A percentile compares a stretch with the other conserved stretches of the same genome.
Conservation (phyloP, 2,113 vertebrate species). For the Ageneiosus marmoratus region DNA sequence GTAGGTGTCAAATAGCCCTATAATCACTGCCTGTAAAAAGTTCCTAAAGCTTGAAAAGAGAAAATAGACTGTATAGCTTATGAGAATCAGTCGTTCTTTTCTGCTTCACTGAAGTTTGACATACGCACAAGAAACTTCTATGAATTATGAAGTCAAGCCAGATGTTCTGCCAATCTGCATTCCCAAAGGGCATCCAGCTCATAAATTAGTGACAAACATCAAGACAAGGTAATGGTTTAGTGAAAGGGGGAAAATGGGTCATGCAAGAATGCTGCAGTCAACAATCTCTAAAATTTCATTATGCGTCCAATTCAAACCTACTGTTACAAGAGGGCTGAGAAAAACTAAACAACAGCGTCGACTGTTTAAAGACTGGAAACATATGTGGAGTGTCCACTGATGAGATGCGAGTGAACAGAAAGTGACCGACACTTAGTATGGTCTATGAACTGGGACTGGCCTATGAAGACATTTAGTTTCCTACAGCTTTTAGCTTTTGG, state of each 20-base stretch:
- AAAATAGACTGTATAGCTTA: background rate
- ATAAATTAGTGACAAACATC: background rate
- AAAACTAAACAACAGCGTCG: background rate
- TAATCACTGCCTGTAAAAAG: background rate
- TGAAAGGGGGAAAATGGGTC: background rate
- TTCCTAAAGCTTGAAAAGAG: background rate
- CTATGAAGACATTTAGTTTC: background rate
- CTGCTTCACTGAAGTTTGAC: background rate
- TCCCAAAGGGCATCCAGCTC: background rate
- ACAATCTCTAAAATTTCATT: background rate
- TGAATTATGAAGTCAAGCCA: background rate
- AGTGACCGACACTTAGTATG: background rate
- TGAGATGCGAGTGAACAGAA: background rate
- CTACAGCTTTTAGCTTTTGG: background rate
- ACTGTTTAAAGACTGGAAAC: background rate
- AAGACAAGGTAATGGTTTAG: background rate
- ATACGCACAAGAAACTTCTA: background rate
- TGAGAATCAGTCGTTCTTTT: background rate
- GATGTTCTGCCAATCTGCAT: background rate
- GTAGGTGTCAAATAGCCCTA: background rate
- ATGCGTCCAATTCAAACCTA: background rate
- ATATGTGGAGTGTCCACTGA: slow-evolving; percentile 21
- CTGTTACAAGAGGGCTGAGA: background rate
- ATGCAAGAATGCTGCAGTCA: slow-evolving; percentile 20
- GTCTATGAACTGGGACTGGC: too few relatives aligned